Evolutionary conservation across 2,797 vertebrate species (phyloP).

Genomic region (Borostomias antarcticus): DNA sequence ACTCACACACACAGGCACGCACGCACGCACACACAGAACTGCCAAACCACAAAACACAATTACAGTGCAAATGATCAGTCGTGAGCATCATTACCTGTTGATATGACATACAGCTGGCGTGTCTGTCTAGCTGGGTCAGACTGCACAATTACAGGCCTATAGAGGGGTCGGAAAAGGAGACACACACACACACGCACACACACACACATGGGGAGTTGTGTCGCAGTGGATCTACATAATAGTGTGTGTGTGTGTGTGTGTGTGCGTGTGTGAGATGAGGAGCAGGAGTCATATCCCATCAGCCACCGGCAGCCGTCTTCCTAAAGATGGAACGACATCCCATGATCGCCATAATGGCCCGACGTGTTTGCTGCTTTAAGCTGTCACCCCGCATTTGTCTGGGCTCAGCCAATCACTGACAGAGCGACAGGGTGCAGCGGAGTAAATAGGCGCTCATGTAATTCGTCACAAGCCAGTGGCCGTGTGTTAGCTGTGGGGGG

Average conservation of each 20-base stretch:
- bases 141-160: conserved; percentile 57
- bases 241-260: too few species aligned
- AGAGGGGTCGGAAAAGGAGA: conserved; percentile 31
- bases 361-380: conserved; percentile 76
- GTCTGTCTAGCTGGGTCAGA: conserved; percentile 62
- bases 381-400: conserved; percentile 74
- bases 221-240: conserved; percentile 56
- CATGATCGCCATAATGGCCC: conserved; percentile 79
- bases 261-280: conserved; percentile 55
- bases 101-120: conserved; percentile 41
- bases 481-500: conserved; percentile 51
- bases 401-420: conserved; percentile 67
- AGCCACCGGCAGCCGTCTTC: conserved; percentile 69
- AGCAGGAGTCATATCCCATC: conserved; percentile 51
- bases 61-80: conserved; percentile 48
- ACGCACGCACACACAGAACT: conserved; percentile 24
- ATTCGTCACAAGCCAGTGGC: conserved; percentile 53
- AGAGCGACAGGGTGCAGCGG: conserved; percentile 25
- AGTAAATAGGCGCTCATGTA: conserved; percentile 54
- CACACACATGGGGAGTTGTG: background rate
- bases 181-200: background rate
- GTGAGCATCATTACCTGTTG: conserved; percentile 47
- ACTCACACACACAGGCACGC: conserved; percentile 14
- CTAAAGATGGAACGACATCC: conserved; percentile 77
- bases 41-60: conserved; percentile 31